Base-by-base conservation (phyloP, 2,797 vertebrate genomes). In the Hyperoplus lanceolatus region DNA sequence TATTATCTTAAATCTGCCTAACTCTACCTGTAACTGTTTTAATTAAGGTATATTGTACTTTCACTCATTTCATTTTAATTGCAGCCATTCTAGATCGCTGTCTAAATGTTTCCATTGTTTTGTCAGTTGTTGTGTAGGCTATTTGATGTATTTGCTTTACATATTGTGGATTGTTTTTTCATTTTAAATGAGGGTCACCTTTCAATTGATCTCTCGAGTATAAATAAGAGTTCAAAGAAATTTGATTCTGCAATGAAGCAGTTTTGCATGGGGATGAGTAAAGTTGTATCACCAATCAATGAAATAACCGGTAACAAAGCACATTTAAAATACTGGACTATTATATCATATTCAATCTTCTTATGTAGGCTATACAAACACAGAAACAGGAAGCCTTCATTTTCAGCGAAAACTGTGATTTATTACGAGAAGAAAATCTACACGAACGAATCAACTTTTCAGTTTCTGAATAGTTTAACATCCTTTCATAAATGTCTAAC, bases 401-500 rank as follows among this genome's bases (percentile, higher is more conserved):
- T 64, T 60, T 65, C 15, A 73, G 38, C 29, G 5, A 10, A 64
- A 55, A 43, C 12, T 29, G 36, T 68, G 46, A 29, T 46, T 65
- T 42, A 41, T 21, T 46, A 36, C 29, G 0, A 46, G 13, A n/a
- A 7, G 15, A n/a, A 56, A 66, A 41, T 9, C 46, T 46, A 53
- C 13, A 62, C 36, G 39, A 53, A 8, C 29, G 29, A 61, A 64
- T 41, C 9, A 50, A n/a, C 13, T 21, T 75, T 72, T 64, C 9
- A 51, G 3, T 11, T 69, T 54, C 18, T 62, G 14, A 73, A 74
- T 56, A 21, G 41, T 45, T 51, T 50, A 18, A 72, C 57, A 64
- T 75, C 29, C 58, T 55, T 39, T 67, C 29, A 41, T 41, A 54
- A 5, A 81, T 63, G 63, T 73, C 62, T 78, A 42, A 70, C 18